Conservation (phyloP, 2,113 vertebrate genomes). For the Falcunculus frontatus region DNA sequence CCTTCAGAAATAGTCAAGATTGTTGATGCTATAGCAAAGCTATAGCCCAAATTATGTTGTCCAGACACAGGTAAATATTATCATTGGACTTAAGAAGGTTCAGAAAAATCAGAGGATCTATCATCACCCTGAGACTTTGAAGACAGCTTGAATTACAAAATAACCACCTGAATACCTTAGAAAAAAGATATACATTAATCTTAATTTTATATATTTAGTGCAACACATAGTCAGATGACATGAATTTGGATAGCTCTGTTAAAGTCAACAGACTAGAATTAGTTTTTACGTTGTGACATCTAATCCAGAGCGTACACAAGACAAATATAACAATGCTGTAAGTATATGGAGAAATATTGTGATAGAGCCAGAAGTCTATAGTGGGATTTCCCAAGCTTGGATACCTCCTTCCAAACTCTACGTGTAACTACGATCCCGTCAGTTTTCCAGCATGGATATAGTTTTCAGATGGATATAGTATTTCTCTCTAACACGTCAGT, state of each 20-base stretch:
- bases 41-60: neutral
- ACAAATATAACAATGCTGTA: neutral
- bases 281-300: neutral
- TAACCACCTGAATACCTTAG: neutral
- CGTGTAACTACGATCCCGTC: fast-evolving
- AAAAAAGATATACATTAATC: neutral
- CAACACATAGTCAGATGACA: neutral
- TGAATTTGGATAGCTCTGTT: neutral
- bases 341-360: neutral
- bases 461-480: neutral
- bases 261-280: neutral
- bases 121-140: neutral
- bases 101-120: neutral
- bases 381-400: neutral
- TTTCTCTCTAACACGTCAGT: neutral
- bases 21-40: neutral
- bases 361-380: neutral
- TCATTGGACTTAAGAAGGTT: neutral
- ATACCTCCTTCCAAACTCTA: neutral
- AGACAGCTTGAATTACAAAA: neutral
- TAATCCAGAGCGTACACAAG: neutral
- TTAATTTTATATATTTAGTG: neutral
- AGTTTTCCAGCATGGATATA: neutral
- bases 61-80: neutral
- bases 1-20: neutral